Base-by-base conservation (phyloP, 2,113 vertebrate species). In the Anoura caudifer region DNA sequence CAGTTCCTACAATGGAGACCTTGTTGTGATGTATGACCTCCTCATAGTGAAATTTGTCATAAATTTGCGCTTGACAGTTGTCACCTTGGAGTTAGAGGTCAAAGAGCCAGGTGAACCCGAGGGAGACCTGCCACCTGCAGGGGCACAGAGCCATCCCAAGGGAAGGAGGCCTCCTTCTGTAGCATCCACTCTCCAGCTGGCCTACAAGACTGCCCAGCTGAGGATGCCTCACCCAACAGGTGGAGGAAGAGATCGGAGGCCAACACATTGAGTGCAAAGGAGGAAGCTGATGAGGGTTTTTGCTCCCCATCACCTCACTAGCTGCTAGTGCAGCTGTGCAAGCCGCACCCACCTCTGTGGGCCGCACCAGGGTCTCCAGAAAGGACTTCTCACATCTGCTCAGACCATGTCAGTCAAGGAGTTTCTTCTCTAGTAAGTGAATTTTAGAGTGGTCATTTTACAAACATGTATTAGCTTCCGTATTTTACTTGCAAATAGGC, bases 1-100 rank as follows among this genome's bases (percentile, higher is more conserved):
- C 98, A 22, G 98, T 98, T 11, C 98, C 98, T 73, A 98, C 98
- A 96, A 99, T 97, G 0, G 98, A 99, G 97, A 99, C 94, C 96
- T 99, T 99, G 97, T 93, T 98, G 77, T 93, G 96, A 94, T 97
- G 97, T 43, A 97, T 15, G 28, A 97, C 91, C 80, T 98, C 90
- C 79, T 98, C 97, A 65, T 97, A 96, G 98, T 96, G 97, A 99
- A 98, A 52, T 99, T 98, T 85, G 95, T 69, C 59, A 98, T 98
- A 94, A 99, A 98, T 95, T 99, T 98, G 54, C 97, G 96, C 95
- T 98, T 98, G 88, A 98, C 97, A 61, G 97, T 97, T 13, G 87
- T 94, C 97, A 98, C 97, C 96, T 98, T 79, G 65, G 43, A 54
- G 31, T 70, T 5, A 0, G 43, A 43, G 67, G 47, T 54, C 61